phyloP scores from a whole-genome alignment of 2,888 invertebrate species.

The Drosophila putrida region DNA sequence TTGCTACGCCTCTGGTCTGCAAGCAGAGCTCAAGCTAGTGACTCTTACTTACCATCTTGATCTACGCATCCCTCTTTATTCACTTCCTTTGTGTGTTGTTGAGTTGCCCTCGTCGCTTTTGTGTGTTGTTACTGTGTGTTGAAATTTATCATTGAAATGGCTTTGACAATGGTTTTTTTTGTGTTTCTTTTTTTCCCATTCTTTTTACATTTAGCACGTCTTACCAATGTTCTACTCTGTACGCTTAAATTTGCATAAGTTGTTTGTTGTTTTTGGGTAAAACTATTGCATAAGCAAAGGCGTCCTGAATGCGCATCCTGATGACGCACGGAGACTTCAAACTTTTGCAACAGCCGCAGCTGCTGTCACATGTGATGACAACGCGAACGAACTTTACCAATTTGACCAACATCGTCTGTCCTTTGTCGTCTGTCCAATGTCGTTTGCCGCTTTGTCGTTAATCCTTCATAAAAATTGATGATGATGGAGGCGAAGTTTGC shows the following conservation, averaged over 20 bases:
- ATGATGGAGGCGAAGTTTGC: slow-evolving; percentile 69
- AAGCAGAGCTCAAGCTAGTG: slow-evolving; percentile 12
- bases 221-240: slow-evolving; percentile 47
- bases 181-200: slow-evolving; percentile 12
- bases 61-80: slow-evolving; percentile 23
- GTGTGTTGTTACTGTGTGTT: slow-evolving; percentile 33
- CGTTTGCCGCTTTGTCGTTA: slow-evolving; percentile 55
- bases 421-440: slow-evolving; percentile 8
- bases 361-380: slow-evolving; percentile 63
- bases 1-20: slow-evolving; percentile 4
- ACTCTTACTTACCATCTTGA: slow-evolving; percentile 26
- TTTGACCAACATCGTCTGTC: slow-evolving; percentile 55
- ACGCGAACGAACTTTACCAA: slow-evolving; percentile 62
- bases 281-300: slow-evolving; percentile 61
- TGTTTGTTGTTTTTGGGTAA: slow-evolving; percentile 54
- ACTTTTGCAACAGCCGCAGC: slow-evolving; percentile 47
- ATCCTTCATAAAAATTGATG: slow-evolving; percentile 81
- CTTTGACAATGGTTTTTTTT: slow-evolving; percentile 52
- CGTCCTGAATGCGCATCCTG: slow-evolving; percentile 39
- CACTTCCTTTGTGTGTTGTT: slow-evolving; percentile 31
- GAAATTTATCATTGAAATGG: slow-evolving; percentile 74
- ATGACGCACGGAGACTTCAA: slow-evolving; percentile 45
- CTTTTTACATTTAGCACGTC: slow-evolving; percentile 59
- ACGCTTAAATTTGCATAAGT: slow-evolving; percentile 74
- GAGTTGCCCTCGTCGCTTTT: slow-evolving; percentile 12